Percentiles rank a stretch among this genome's conserved stretches.
These are phyloP conservation scores for Eulemur albifrons DNA, from an alignment of 2,797 vertebrate species.

Conservation along the genomic window DNA sequence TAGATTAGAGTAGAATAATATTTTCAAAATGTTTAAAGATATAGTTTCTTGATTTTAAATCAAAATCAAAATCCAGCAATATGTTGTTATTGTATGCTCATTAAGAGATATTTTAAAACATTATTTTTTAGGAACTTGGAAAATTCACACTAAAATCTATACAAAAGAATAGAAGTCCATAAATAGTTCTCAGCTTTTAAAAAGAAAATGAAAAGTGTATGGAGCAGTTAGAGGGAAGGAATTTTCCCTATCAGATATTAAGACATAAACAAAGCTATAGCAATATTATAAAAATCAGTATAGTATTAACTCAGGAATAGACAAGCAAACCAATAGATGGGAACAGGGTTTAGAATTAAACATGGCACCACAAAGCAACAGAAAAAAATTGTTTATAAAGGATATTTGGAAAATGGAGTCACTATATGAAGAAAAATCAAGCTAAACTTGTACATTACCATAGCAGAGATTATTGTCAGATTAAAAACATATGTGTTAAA, in stretches of 20 bases:
- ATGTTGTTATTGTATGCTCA: background rate
- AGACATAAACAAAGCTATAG: background rate
- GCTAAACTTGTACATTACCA: background rate
- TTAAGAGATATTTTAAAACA: background rate
- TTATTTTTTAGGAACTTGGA: background rate
- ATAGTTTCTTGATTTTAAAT: background rate
- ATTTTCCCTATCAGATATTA: background rate
- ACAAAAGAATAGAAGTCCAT: background rate
- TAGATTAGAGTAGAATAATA: background rate
- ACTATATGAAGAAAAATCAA: background rate
- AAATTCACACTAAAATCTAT: conserved; percentile 13
- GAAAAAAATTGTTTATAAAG: background rate
- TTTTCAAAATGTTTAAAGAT: conserved; percentile 14
- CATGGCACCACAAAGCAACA: background rate
- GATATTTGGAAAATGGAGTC: background rate
- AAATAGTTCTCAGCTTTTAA: background rate
- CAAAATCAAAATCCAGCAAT: background rate
- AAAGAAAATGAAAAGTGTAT: background rate
- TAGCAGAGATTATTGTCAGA: background rate
- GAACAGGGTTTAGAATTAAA: background rate
- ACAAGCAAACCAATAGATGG: background rate
- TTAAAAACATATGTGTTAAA: background rate
- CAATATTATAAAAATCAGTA: background rate
- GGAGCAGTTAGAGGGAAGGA: background rate
- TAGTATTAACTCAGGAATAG: background rate